These are phyloP conservation scores for Dipodomys ordii DNA, from an alignment of 2,113 vertebrate species.

Conservation along the genomic window DNA sequence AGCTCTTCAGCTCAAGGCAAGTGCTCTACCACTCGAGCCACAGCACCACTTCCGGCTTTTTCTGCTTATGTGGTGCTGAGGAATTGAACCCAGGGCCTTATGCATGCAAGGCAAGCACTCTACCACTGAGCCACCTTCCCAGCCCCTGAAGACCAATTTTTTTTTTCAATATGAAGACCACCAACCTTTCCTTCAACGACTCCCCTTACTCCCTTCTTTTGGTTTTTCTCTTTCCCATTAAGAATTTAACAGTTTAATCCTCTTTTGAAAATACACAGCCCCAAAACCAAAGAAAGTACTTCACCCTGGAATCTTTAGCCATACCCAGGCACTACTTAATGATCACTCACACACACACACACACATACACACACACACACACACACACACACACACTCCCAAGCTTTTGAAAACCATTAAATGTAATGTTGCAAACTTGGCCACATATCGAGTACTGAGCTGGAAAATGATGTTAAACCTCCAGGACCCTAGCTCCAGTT, in stretches of 20 bases:
- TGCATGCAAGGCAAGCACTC: no score
- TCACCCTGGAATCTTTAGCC: slow-evolving; percentile 6
- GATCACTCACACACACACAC: neutral
- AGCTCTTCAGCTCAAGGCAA: no score
- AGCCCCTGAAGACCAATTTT: no score
- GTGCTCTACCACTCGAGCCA: no score
- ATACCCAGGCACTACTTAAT: neutral
- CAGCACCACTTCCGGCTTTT: no score
- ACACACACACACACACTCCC: slow-evolving; percentile 11
- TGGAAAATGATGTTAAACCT: slow-evolving; percentile 85
- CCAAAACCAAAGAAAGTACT: slow-evolving; percentile 24
- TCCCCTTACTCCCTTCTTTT: neutral
- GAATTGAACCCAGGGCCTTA: no score
- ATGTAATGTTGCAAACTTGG: slow-evolving; percentile 23
- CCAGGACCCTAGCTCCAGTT: slow-evolving; percentile 79
- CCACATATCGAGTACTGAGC: slow-evolving; percentile 81
- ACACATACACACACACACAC: no score
- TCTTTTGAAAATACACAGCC: slow-evolving; percentile 22
- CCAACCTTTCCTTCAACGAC: neutral
- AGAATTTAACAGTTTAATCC: neutral
- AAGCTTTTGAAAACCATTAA: slow-evolving; percentile 75
- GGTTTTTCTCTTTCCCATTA: neutral
- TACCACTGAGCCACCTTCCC: no score
- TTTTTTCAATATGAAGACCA: neutral
- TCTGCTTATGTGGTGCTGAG: no score